A percentile compares a stretch with the other conserved stretches of the same genome.
Evolutionary conservation across 2,888 invertebrate species (phyloP).

Genomic region (Cheilosia urbana): DNA sequence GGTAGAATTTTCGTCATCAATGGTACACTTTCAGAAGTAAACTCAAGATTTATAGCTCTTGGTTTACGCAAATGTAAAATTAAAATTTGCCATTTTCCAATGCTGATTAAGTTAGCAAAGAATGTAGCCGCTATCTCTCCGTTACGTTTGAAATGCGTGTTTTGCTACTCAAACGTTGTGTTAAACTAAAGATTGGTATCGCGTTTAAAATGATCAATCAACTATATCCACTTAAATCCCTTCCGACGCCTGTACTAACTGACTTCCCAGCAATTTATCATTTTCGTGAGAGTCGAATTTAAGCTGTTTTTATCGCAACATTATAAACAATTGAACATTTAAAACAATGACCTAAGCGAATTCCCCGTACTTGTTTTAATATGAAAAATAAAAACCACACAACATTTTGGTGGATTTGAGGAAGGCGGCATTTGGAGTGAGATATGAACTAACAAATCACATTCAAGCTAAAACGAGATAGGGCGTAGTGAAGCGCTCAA

Average conservation of each 20-base stretch:
- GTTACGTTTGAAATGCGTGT: no score
- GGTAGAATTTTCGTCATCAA: no score
- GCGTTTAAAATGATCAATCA: constrained; percentile 11
- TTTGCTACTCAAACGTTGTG: no score
- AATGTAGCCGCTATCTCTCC: no score
- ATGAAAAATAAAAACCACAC: background rate
- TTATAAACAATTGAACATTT: background rate
- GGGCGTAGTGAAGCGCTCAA: background rate
- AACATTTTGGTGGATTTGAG: background rate
- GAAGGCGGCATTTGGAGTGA: background rate
- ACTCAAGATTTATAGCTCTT: no score
- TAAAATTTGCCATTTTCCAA: no score
- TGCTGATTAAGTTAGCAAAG: no score
- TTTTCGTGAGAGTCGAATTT: constrained; percentile 1
- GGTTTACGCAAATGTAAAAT: no score
- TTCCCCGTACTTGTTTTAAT: background rate
- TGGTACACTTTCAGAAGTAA: no score
- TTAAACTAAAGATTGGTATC: no score
- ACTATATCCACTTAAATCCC: background rate
- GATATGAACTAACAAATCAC: background rate
- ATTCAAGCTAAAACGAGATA: constrained; percentile 9
- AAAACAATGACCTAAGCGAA: constrained; percentile 1
- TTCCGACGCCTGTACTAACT: background rate
- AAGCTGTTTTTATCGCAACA: background rate
- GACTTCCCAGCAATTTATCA: background rate